phyloP scores from a whole-genome alignment of 2,113 vertebrate species.

The Bos taurus region ARS-UCD2.0 NC_037339.1:59426001-59426500 shows the following conservation, averaged over 20 bases:
- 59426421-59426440: background rate
- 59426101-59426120: background rate
- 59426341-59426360: background rate
- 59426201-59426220: fast-evolving
- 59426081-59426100: background rate
- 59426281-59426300: background rate
- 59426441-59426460: background rate
- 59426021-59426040: background rate
- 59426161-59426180: background rate
- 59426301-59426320: background rate
- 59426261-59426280: background rate
- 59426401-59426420: background rate
- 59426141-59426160: background rate
- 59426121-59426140: background rate
- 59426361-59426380: background rate
- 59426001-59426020: background rate
- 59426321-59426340: background rate
- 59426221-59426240: fast-evolving
- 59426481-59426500: fast-evolving
- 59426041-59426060: background rate
- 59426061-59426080: background rate
- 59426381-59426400: background rate
- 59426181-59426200: background rate
- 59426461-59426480: background rate
- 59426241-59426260: background rate